Conservation (phyloP, 2,888 invertebrate genomes). For the Automeris io region DNA sequence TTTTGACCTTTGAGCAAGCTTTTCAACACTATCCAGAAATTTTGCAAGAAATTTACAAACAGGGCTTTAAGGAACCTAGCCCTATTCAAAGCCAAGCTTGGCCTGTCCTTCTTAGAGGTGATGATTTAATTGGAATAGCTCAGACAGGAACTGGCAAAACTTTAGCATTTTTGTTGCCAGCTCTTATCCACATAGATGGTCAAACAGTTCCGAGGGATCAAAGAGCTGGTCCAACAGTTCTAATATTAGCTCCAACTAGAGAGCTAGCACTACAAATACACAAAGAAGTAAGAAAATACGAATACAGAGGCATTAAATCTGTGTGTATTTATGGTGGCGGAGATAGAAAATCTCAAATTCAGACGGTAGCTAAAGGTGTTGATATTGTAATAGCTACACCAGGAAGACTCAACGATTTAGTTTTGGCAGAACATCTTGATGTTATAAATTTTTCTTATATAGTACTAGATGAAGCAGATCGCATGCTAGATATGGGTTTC, state of each 20-base stretch:
- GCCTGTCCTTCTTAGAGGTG: constrained; percentile 93
- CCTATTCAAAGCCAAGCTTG: constrained; percentile 97
- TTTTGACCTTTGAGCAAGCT: constrained; percentile 88
- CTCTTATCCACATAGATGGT: constrained; percentile 93
- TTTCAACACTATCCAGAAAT: constrained; percentile 90
- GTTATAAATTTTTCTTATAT: constrained; percentile 89
- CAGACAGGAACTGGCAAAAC: constrained; percentile 98
- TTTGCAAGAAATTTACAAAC: constrained; percentile 86
- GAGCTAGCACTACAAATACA: constrained; percentile 96
- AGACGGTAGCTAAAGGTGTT: constrained; percentile 84
- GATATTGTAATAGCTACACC: constrained; percentile 98
- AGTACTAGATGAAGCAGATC: constrained; percentile 94
- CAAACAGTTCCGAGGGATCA: constrained; percentile 85
- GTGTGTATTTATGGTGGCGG: constrained; percentile 96
- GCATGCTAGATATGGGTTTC: constrained; percentile 93
- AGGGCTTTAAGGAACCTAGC: constrained; percentile 88
- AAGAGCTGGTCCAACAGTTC: constrained; percentile 88
- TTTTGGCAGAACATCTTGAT: constrained; percentile 82
- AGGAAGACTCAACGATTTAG: constrained; percentile 94
- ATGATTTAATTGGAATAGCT: constrained; percentile 97
- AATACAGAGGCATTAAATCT: constrained; percentile 90
- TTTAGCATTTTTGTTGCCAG: constrained; percentile 93
- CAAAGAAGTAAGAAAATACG: constrained; percentile 92
- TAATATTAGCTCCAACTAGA: constrained; percentile 94
- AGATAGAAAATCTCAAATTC: constrained; percentile 86